Evolutionary conservation across 2,797 vertebrate genomes (phyloP).

Genomic region (Lindbergichthys nudifrons): DNA sequence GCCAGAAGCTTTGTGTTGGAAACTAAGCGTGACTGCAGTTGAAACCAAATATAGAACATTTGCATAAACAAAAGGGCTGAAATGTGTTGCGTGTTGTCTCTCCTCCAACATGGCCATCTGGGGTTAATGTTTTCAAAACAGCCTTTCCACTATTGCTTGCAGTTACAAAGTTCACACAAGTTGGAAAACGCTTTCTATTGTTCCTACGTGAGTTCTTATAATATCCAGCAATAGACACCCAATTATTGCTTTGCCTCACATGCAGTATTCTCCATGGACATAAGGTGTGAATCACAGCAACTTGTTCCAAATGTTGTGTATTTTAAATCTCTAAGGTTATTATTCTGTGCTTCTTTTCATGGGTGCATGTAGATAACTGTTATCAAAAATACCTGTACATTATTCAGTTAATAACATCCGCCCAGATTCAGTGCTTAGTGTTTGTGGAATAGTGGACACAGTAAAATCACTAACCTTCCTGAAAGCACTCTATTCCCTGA

Average conservation of each 20-base stretch:
- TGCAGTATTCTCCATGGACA: background rate
- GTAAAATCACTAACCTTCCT: slow-evolving; percentile 34
- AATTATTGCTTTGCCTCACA: background rate
- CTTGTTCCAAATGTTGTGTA: too few species aligned
- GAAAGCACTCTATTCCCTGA: slow-evolving; percentile 1
- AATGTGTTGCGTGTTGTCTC: background rate
- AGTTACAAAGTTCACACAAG: background rate
- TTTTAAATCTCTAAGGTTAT: background rate
- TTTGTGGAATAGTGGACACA: background rate
- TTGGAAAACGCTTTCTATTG: background rate
- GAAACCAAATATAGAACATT: slow-evolving; percentile 10
- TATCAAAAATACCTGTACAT: background rate
- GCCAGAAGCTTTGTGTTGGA: background rate
- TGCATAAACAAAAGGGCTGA: slow-evolving; percentile 22
- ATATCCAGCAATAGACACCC: background rate
- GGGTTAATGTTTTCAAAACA: background rate
- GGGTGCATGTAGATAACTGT: background rate
- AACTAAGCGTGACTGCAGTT: slow-evolving; percentile 18
- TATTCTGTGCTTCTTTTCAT: background rate
- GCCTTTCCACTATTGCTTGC: background rate
- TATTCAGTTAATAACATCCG: background rate
- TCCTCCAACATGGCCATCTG: background rate
- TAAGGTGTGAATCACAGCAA: background rate
- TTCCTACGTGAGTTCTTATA: background rate
- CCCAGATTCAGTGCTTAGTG: slow-evolving; percentile 1